Conservation (phyloP, 1,140 invertebrate species). For the Brachionus rubens region DNA sequence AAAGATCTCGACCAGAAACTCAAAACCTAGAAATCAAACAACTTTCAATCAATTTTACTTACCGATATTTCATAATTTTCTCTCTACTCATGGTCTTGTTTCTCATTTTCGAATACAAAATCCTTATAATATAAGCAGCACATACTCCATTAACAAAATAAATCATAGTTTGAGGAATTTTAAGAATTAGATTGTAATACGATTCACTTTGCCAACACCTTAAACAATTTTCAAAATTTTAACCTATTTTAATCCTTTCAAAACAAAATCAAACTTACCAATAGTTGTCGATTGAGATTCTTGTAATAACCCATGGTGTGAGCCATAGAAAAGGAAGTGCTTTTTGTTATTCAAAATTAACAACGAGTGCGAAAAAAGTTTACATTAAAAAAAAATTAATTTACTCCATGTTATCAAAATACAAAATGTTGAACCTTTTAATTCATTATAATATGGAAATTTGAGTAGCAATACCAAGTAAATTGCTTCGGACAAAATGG, state of each 20-base stretch:
- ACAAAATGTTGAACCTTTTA: slow-evolving; percentile 39
- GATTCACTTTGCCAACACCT: slow-evolving; percentile 46
- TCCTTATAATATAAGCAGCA: slow-evolving; percentile 11
- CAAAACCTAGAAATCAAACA: too few species aligned
- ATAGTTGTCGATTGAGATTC: slow-evolving; percentile 16
- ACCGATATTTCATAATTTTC: slow-evolving; percentile 40
- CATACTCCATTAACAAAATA: slow-evolving; percentile 5
- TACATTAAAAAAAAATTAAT: not conserved
- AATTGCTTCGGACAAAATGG: slow-evolving; percentile 35
- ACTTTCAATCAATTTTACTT: not conserved
- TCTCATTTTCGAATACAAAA: slow-evolving; percentile 39
- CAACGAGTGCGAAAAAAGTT: not conserved
- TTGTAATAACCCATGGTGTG: slow-evolving; percentile 10
- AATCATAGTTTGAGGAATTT: slow-evolving; percentile 41
- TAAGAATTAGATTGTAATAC: slow-evolving; percentile 22
- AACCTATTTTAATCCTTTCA: not conserved
- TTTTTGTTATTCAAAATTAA: not conserved
- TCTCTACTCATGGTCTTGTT: slow-evolving; percentile 6
- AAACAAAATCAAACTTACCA: slow-evolving; percentile 21
- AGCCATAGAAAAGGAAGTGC: slow-evolving; percentile 23
- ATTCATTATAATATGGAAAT: slow-evolving; percentile 43
- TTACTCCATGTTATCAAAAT: slow-evolving; percentile 38
- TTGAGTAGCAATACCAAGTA: slow-evolving; percentile 34
- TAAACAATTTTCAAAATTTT: not conserved
- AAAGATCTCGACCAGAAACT: too few species aligned